Evolutionary conservation across 2,797 vertebrate species (phyloP), one percentile per base, ranked within the genome.

Genomic region (Apogon talboti): DNA sequence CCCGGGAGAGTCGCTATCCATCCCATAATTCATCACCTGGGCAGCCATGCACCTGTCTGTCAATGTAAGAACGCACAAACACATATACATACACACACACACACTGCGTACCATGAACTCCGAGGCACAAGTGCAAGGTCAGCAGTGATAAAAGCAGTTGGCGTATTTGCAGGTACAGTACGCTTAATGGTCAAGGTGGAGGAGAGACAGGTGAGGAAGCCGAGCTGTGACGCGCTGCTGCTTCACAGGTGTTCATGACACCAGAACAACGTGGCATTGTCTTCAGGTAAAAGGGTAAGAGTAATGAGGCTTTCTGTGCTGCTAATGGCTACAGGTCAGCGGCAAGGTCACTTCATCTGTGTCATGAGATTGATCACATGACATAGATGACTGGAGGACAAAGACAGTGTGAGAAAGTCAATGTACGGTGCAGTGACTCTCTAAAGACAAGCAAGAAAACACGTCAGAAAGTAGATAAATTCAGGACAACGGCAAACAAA

Each of bases 21-120:
- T 81, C 76, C 55, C 44, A 75, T 71, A 76, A 67, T 81, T 79
- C 14, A 10, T 49, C 72, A 74, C 72, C 69, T 67, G 63, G 51
- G 37, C 45, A 70, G 75, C 45, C 47, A 65, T 83, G 78, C 87
- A 83, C 74, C 76, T 69, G 81, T 62, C 73, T 78, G 59, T 79
- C 70, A 83, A 66, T 58, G 16, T 21, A 58, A 60, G 46, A 4
- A 15, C 0, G 24, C 19, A 21, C 19, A 3, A 3, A 0, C 7
- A 1, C 54, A 19, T 11, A 33, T 14, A 19, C 13, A 33, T 14
- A 56, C 18, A 35, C 11, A 13, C 12, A 33, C n/a, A 28, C 18
- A 21, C 55, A 35, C 11, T 16, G 10, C 1, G 11, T 18, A 50
- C 9, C 46, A 6, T 9, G 12, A 68, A 41, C 16, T 41, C 6